phyloP scores from a whole-genome alignment of 2,888 invertebrate genomes.

The Drosophila kambysellisi region DNA sequence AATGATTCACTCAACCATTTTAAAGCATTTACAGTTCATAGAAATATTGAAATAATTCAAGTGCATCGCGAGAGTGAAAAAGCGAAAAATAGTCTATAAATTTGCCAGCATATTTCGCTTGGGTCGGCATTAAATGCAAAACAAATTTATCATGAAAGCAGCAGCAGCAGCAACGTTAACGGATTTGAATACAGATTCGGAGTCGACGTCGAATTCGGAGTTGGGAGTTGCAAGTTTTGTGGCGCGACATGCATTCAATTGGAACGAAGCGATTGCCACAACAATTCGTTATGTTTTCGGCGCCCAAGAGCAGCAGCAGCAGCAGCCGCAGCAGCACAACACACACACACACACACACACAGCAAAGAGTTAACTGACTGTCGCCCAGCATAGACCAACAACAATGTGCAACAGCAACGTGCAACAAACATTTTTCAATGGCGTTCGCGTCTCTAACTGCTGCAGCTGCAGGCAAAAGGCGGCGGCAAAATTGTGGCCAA shows the following conservation, averaged over 20 bases:
- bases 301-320: constrained; percentile 46
- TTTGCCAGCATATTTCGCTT: constrained; percentile 61
- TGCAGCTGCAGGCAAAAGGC: constrained; percentile 76
- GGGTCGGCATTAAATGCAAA: constrained; percentile 66
- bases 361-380: constrained; percentile 65
- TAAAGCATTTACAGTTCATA: neutral
- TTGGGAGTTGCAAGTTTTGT: constrained; percentile 43
- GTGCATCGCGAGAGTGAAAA: constrained; percentile 29
- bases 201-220: constrained; percentile 12
- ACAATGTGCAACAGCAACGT: constrained; percentile 35
- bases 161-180: constrained; percentile 44
- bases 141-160: constrained; percentile 65
- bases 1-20: neutral
- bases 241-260: constrained; percentile 81
- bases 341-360: constrained; percentile 15
- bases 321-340: constrained; percentile 20
- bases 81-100: constrained; percentile 51
- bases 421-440: constrained; percentile 61
- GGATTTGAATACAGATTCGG: constrained; percentile 49
- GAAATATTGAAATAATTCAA: constrained; percentile 36
- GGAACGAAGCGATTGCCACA: constrained; percentile 83
- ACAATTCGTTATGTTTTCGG: constrained; percentile 81
- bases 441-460: constrained; percentile 61
- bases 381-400: constrained; percentile 53
- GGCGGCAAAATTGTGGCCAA: constrained; percentile 48